Evolutionary conservation across 2,888 invertebrate species (phyloP).

Genomic region (Drosophila monieri): DNA sequence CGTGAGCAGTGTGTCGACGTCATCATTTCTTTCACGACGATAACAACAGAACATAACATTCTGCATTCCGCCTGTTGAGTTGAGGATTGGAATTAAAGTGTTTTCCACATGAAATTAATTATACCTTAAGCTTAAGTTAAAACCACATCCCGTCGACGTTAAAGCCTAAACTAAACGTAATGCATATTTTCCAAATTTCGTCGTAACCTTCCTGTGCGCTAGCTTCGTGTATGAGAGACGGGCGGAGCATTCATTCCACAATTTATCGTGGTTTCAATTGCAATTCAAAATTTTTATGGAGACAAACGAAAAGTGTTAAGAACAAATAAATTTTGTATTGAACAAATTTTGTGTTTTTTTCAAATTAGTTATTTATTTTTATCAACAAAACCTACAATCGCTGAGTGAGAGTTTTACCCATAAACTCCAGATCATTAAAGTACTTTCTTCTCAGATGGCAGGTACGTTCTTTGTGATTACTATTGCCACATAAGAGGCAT

Average conservation of each 20-base stretch:
- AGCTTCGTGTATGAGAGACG: conserved; percentile 27
- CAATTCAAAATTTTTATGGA: conserved; percentile 46
- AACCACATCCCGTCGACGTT: conserved; percentile 50
- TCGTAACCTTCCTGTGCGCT: conserved; percentile 41
- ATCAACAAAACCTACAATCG: conserved; percentile 1
- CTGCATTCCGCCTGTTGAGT: conserved; percentile 66
- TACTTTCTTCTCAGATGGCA: conserved; percentile 50
- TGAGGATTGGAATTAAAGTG: conserved; percentile 49
- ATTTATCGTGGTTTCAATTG: conserved; percentile 70
- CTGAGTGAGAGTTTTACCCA: conserved; percentile 47
- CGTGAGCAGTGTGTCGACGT: conserved; percentile 73
- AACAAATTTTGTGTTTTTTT: conserved; percentile 9
- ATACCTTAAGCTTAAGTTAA: conserved; percentile 72
- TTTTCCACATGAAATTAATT: conserved; percentile 77
- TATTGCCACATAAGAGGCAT: conserved; percentile 54
- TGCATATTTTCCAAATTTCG: conserved; percentile 63
- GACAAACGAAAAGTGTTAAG: conserved; percentile 62
- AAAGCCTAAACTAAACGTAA: conserved; percentile 26
- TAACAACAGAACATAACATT: conserved; percentile 35
- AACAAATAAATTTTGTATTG: conserved; percentile 59
- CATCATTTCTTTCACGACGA: conserved; percentile 65
- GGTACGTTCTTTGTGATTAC: conserved; percentile 49
- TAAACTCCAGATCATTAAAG: conserved; percentile 54
- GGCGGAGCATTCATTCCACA: conserved; percentile 73
- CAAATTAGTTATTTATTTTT: not conserved